A percentile compares a stretch with the other conserved stretches of the same genome.
These are phyloP conservation scores for Cavia porcellus DNA, from an alignment of 2,113 vertebrate species.

Conservation along the genomic window DNA sequence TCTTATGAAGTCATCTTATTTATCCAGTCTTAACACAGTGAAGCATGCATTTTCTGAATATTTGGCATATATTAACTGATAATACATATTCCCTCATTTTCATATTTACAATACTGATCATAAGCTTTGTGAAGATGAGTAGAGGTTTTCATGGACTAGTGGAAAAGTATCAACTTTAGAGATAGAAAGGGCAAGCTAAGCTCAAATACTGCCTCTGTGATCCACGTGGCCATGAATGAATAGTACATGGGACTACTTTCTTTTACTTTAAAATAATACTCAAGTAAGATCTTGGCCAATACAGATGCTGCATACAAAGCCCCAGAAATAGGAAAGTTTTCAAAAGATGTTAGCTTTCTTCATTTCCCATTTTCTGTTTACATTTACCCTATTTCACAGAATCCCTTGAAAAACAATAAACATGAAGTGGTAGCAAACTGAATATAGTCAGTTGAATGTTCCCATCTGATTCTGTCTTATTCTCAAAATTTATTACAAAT, in stretches of 20 bases:
- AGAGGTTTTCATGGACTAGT: not conserved
- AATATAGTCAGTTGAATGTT: not conserved
- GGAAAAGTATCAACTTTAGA: not conserved
- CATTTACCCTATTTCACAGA: not conserved
- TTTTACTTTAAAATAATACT: not conserved
- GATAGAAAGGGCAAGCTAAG: not conserved
- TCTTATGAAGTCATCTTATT: not conserved
- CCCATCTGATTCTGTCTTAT: not conserved
- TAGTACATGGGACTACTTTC: not conserved
- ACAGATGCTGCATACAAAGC: not conserved
- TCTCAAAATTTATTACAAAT: not conserved
- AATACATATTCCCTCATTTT: not conserved
- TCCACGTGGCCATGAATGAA: not conserved
- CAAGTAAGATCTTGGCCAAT: not conserved
- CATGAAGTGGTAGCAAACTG: not conserved
- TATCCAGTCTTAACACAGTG: not conserved
- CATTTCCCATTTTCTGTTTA: not conserved
- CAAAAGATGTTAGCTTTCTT: not conserved
- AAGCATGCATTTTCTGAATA: not conserved
- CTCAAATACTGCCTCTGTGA: not conserved
- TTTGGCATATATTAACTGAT: not conserved
- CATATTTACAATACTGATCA: not conserved
- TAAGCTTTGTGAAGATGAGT: not conserved
- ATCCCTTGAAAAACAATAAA: not conserved
- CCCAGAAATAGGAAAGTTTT: not conserved